Evolutionary conservation across 2,888 invertebrate species (phyloP).

Genomic region (Slavum lentiscoides): DNA sequence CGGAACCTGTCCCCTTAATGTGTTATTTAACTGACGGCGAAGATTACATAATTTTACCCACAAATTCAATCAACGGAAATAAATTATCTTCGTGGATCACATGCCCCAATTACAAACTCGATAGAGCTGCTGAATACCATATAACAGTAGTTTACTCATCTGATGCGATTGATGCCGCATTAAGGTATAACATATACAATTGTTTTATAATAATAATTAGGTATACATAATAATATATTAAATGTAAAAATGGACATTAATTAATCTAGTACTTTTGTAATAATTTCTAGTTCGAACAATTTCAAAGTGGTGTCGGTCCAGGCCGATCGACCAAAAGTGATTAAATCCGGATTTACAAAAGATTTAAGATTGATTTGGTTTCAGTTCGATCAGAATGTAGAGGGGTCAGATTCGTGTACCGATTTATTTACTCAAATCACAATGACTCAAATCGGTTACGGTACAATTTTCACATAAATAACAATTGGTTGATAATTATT

Average conservation of each 20-base stretch:
- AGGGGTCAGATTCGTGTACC: slow-evolving; percentile 25
- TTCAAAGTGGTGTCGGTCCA: slow-evolving; percentile 34
- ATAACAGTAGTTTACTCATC: slow-evolving; percentile 35
- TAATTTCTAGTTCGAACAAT: slow-evolving; percentile 23
- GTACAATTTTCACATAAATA: slow-evolving; percentile 3
- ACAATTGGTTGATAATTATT: neutral
- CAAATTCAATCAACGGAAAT: slow-evolving; percentile 43
- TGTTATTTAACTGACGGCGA: slow-evolving; percentile 38
- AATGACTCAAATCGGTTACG: slow-evolving; percentile 31
- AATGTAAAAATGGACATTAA: neutral
- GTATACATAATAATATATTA: neutral
- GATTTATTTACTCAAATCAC: slow-evolving; percentile 25
- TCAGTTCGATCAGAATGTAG: slow-evolving; percentile 44
- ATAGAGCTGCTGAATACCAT: slow-evolving; percentile 32
- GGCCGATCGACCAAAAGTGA: slow-evolving; percentile 28
- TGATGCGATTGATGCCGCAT: slow-evolving; percentile 23
- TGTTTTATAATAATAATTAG: neutral
- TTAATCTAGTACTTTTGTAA: neutral
- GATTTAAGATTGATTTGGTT: slow-evolving; percentile 47
- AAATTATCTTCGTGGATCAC: slow-evolving; percentile 44
- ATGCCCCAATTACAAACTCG: slow-evolving; percentile 27
- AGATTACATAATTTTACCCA: slow-evolving; percentile 45
- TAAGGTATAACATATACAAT: slow-evolving; percentile 17
- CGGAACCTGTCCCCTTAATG: slow-evolving; percentile 34
- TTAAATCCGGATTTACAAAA: slow-evolving; percentile 46